Conservation (phyloP, 2,797 vertebrate genomes). For the Mallotus villosus region DNA sequence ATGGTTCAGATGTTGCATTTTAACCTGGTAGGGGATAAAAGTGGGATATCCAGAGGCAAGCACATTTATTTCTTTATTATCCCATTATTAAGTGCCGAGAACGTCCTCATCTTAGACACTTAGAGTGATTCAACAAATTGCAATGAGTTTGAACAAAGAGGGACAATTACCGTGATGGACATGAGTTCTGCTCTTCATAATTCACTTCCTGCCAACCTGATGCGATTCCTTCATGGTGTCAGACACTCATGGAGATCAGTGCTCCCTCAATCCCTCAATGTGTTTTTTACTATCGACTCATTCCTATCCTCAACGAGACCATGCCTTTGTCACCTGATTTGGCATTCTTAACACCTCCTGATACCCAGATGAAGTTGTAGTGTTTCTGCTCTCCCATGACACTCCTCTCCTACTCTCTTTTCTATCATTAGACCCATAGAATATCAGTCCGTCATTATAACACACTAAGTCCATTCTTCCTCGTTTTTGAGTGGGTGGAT, state of each 20-base stretch:
- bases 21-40: constrained; percentile 34
- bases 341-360: constrained; percentile 43
- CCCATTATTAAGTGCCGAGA: constrained; percentile 30
- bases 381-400: background rate
- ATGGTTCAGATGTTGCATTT: constrained; percentile 57
- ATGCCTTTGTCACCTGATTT: constrained; percentile 23
- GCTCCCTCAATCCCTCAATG: constrained; percentile 33
- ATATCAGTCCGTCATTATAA: background rate
- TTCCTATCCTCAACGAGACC: constrained; percentile 45
- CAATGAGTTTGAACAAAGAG: constrained; percentile 34
- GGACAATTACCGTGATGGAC: constrained; percentile 33
- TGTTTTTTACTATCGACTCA: constrained; percentile 23
- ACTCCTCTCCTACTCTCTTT: background rate
- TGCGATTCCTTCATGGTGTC: constrained; percentile 37
- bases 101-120: constrained; percentile 43
- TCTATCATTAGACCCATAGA: background rate
- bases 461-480: constrained; percentile 23
- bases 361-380: constrained; percentile 14
- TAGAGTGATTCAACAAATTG: constrained; percentile 41
- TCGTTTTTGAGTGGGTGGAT: background rate
- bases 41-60: constrained; percentile 41
- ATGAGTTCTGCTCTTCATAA: constrained; percentile 35
- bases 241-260: constrained; percentile 27
- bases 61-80: constrained; percentile 57
- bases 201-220: constrained; percentile 26